Evolutionary conservation across 2,797 vertebrate species (phyloP).

Genomic region (Sebastes melanostomus): DNA sequence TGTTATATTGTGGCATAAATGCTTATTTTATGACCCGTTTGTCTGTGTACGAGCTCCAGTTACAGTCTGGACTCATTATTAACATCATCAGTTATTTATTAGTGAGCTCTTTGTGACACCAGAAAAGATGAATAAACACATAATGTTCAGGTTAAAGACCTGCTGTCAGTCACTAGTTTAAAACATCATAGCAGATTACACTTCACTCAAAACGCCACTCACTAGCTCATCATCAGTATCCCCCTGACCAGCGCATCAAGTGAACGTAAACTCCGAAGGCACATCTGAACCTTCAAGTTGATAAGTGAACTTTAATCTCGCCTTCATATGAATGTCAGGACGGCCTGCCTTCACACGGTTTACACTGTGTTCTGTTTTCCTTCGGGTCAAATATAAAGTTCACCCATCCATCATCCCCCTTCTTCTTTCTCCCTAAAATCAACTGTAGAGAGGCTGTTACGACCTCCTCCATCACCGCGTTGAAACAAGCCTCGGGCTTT

Average conservation of each 20-base stretch:
- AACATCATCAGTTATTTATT: not conserved
- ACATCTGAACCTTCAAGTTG: slow-evolving; percentile 11
- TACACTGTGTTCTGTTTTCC: slow-evolving; percentile 46
- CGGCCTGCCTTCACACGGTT: slow-evolving; percentile 21
- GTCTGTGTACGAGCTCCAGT: not conserved
- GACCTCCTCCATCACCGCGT: slow-evolving; percentile 56
- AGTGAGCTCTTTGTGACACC: not conserved
- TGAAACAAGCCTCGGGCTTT: slow-evolving; percentile 52
- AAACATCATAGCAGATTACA: not conserved
- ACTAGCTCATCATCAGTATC: not conserved
- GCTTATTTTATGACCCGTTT: not conserved
- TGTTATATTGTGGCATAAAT: not conserved
- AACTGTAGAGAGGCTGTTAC: slow-evolving; percentile 46
- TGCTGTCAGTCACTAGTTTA: not conserved
- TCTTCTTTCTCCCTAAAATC: slow-evolving; percentile 42
- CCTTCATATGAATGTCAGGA: slow-evolving; percentile 23
- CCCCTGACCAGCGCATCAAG: slow-evolving; percentile 1
- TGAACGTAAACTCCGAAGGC: slow-evolving; percentile 24
- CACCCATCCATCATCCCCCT: slow-evolving; percentile 47
- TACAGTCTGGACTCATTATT: not conserved
- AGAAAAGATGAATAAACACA: not conserved
- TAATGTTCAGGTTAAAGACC: not conserved
- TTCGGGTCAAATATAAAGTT: slow-evolving; percentile 54
- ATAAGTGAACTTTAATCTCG: slow-evolving; percentile 49
- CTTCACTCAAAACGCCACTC: not conserved